A percentile compares a stretch with the other conserved stretches of the same genome.
Evolutionary conservation across 2,113 vertebrate species (phyloP).

Genomic region (Toxotes chatareus): DNA sequence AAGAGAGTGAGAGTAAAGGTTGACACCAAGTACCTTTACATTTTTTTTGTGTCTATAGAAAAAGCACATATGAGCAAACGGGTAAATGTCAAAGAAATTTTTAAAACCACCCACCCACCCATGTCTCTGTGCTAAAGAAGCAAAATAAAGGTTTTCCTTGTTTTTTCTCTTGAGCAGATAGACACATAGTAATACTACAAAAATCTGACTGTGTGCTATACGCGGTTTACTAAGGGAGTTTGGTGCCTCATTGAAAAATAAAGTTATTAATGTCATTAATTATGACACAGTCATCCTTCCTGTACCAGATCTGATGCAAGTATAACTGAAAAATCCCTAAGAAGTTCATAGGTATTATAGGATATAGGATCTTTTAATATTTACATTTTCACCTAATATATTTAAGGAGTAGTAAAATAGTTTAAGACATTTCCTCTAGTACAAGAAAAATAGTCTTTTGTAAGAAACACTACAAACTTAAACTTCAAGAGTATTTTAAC

Average conservation of each 20-base stretch:
- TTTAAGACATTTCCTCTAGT: background rate
- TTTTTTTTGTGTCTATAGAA: background rate
- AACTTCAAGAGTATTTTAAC: background rate
- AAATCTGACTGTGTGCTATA: background rate
- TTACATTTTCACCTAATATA: too few species aligned
- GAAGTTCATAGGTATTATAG: background rate
- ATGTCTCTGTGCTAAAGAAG: conserved; percentile 1
- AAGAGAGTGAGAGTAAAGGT: background rate
- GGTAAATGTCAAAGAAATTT: conserved; percentile 26
- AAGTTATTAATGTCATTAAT: too few species aligned
- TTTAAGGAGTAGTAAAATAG: background rate
- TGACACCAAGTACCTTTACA: background rate
- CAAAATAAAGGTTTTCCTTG: background rate
- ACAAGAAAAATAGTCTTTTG: background rate
- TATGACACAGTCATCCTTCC: background rate
- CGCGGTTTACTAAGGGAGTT: background rate
- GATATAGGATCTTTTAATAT: too few species aligned
- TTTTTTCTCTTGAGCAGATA: background rate
- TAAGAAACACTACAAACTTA: background rate
- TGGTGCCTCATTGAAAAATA: background rate
- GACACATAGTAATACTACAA: background rate
- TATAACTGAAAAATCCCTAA: background rate
- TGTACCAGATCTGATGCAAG: background rate
- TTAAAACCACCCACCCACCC: conserved; percentile 9
- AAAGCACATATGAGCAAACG: background rate